These are phyloP conservation scores for Melanotaenia duboulayi DNA, from an alignment of 2,113 vertebrate genomes.

Conservation along the genomic window DNA sequence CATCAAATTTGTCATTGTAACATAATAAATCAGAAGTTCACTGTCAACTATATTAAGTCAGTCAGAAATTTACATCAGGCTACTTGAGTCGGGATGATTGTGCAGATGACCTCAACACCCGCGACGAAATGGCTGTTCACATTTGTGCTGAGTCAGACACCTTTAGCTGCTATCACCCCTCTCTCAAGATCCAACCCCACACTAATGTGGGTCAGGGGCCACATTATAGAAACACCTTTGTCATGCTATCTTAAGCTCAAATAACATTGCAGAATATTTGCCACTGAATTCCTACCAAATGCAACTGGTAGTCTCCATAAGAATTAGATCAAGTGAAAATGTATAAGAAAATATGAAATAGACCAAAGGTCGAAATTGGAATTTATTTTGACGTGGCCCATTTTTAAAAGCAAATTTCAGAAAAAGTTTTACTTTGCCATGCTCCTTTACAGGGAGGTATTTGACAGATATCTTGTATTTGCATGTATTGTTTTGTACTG, in stretches of 20 bases:
- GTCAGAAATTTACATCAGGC: conserved; percentile 13
- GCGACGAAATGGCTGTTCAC: conserved; percentile 39
- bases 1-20: not conserved
- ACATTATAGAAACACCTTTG: conserved; percentile 59
- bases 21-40: not conserved
- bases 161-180: conserved; percentile 66
- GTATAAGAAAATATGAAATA: not conserved
- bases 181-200: conserved; percentile 63
- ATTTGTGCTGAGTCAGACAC: conserved; percentile 70
- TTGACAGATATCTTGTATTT: not conserved
- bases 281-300: not conserved
- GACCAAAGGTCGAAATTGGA: too few species aligned
- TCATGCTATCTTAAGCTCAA: conserved; percentile 39
- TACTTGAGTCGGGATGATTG: conserved; percentile 34
- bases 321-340: conserved; percentile 16
- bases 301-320: conserved; percentile 7
- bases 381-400: too few species aligned
- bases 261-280: conserved; percentile 39
- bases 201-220: conserved; percentile 70
- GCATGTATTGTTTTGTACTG: not conserved
- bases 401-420: too few species aligned
- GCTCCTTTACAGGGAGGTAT: too few species aligned
- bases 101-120: conserved; percentile 43
- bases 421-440: too few species aligned
- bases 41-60: not conserved